These are phyloP conservation scores for Cosmia pyralina DNA, from an alignment of 2,888 invertebrate species.

Conservation along the genomic window DNA sequence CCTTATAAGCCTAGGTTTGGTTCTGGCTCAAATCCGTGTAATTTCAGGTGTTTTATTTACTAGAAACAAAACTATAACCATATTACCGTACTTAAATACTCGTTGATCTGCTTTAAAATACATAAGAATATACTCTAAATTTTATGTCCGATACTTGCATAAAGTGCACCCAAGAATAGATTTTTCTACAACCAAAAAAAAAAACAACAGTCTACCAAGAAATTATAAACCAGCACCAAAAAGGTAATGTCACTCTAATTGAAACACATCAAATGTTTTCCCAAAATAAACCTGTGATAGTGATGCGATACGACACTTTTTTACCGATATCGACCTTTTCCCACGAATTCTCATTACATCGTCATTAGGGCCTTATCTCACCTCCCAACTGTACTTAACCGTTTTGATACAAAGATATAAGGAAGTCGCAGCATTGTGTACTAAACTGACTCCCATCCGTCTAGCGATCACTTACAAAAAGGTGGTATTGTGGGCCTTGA, in stretches of 20 bases:
- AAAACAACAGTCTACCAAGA: neutral
- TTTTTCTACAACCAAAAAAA: too few species aligned
- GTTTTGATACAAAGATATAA: conserved; percentile 66
- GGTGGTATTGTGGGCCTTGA: conserved; percentile 48
- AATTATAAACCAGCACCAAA: neutral
- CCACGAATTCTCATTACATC: conserved; percentile 62
- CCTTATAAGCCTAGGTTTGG: neutral
- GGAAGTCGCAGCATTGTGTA: conserved; percentile 76
- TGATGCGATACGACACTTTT: conserved; percentile 47
- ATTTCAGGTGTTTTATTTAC: too few species aligned
- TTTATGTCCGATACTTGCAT: too few species aligned
- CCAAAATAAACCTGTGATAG: conserved; percentile 31
- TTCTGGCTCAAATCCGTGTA: too few species aligned
- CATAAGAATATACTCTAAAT: too few species aligned
- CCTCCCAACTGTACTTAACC: conserved; percentile 68
- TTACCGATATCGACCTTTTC: conserved; percentile 65
- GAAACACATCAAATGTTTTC: neutral
- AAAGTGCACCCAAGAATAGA: too few species aligned
- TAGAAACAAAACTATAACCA: too few species aligned
- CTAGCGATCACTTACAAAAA: conserved; percentile 68
- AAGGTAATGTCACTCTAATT: neutral
- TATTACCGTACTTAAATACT: neutral
- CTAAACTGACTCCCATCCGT: conserved; percentile 73
- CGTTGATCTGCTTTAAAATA: neutral
- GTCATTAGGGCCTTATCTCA: conserved; percentile 69